Percentiles rank a stretch among this genome's conserved stretches.
Evolutionary conservation across 2,113 vertebrate species (phyloP).

Genomic region (Esox niger): DNA sequence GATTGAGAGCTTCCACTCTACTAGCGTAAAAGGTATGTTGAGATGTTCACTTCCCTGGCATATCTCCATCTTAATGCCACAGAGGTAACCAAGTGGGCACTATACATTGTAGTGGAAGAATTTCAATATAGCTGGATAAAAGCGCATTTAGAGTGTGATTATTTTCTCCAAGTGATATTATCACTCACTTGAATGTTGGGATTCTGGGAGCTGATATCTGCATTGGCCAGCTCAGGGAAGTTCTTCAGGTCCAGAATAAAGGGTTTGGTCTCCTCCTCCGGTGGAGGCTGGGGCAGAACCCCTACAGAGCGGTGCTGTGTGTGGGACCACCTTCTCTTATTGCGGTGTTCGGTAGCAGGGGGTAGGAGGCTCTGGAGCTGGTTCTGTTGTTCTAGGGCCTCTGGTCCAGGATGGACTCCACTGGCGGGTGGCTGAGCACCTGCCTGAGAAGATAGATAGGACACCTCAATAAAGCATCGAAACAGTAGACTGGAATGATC

Average conservation of each 20-base stretch:
- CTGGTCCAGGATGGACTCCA: conserved; percentile 43
- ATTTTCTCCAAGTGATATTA: neutral
- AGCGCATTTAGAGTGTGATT: too few relatives aligned
- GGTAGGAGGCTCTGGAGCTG: conserved; percentile 68
- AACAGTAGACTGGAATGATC: neutral
- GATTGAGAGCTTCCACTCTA: too few relatives aligned
- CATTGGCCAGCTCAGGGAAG: conserved; percentile 79
- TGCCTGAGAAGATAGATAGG: conserved; percentile 60
- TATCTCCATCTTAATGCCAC: too few relatives aligned
- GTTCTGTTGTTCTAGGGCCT: conserved; percentile 58
- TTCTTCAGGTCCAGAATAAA: conserved; percentile 85
- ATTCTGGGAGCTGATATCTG: conserved; percentile 82
- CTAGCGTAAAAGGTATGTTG: too few relatives aligned
- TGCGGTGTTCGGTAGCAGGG: conserved; percentile 44
- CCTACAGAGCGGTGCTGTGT: conserved; percentile 55
- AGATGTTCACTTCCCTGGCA: too few relatives aligned
- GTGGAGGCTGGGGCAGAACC: conserved; percentile 44
- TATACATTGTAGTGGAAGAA: too few relatives aligned
- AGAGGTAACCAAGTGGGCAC: too few relatives aligned
- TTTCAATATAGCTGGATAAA: too few relatives aligned
- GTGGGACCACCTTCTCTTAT: conserved; percentile 63
- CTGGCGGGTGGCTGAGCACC: conserved; percentile 51
- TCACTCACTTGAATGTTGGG: conserved; percentile 87
- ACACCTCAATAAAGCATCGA: neutral
- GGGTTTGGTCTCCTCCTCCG: conserved; percentile 72